Evolutionary conservation across 2,113 vertebrate genomes (phyloP), one percentile per base, ranked within the genome.

Genomic region (Labrus mixtus): DNA sequence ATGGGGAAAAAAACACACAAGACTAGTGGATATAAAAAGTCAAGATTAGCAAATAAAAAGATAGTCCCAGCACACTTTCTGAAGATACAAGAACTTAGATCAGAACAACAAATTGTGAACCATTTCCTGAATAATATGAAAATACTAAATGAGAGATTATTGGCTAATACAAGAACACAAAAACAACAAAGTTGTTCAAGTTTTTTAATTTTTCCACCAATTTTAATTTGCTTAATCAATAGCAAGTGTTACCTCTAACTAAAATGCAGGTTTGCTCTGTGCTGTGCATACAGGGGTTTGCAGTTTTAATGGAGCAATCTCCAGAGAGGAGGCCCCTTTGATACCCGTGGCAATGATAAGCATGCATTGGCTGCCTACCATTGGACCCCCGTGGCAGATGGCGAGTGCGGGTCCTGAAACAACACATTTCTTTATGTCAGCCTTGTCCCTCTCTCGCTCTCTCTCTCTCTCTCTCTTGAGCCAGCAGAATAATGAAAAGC

Each of bases 341-440:
- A 94, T 94, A 94, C 87, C 85, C 90, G 73, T 87, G 92, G 92
- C 91, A 90, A 91, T 94, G 94, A 93, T 91, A 88, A 94, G 90
- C 93, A 93, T 90, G 93, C 86, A 37, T 82, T 51, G 89, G 85
- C 83, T 93, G 22, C 64, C 75, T 85, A 93, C 83, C 88, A 85
- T 79, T 54, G 80, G 84, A 91, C 90, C 90, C 90, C 85, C 19
- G 13, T 92, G 95, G 91, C 96, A 97, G 96, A 95, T 96, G 96
- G 96, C 54, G 64, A 83, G 87, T 92, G 92, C 64, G 88, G 88
- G 80, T 93, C 90, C 92, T 93, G 88, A 93, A 81, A 93, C 91
- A 90, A 92, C 92, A 86, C 91, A 93, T 95, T 95, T 95, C 95
- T 94, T 93, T 73, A 93, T 93, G 90, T 94, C 75, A 59, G 4